Evolutionary conservation across 2,797 vertebrate genomes (phyloP), one percentile per base, ranked within the genome.

Genomic region (Pipistrellus kuhlii): DNA sequence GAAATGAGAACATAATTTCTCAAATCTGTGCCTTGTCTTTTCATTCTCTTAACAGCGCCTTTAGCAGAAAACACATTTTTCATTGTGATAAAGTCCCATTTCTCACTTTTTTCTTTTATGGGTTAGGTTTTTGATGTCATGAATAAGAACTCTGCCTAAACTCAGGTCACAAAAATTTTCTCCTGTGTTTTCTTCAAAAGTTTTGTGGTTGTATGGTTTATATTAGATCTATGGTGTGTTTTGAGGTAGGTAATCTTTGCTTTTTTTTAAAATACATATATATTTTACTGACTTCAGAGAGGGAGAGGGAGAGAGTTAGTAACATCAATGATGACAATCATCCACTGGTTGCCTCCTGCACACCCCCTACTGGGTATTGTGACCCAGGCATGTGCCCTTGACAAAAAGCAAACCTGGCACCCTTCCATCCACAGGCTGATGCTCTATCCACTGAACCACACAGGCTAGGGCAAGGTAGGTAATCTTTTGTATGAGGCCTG

Each of bases 151-250:
- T 90, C 30, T 71, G 32, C 75, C 17, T 92, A 80, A 85, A 12
- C 30, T 69, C 23, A 32, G 15, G 20, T 66, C 23, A 46, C 44
- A 87, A 78, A 59, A 32, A 84, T 81, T 88, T 90, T 48, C 68
- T 88, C 13, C 57, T 41, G 20, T 91, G 68, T 81, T 87, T 90
- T 48, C 64, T 51, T 86, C 57, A 62, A 62, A 84, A 62, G 25
- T 91, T 35, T 78, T 75, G 15, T 48, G 14, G 17, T 55, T 94
- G 72, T 88, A 38, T 66, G 44, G 72, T 78, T 35, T 91, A 83
- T 59, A 44, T 90, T 77, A 83, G 44, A 14, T 44, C 7, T 64
- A 44, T n/a, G 14, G 59, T 93, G 25, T 87, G 51, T 59, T 73
- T 77, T 57, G 38, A 68, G 30, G 38, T 62, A 62, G 25, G 25